Conservation (phyloP, 2,113 vertebrate genomes). For the Perca schrenkii region DNA sequence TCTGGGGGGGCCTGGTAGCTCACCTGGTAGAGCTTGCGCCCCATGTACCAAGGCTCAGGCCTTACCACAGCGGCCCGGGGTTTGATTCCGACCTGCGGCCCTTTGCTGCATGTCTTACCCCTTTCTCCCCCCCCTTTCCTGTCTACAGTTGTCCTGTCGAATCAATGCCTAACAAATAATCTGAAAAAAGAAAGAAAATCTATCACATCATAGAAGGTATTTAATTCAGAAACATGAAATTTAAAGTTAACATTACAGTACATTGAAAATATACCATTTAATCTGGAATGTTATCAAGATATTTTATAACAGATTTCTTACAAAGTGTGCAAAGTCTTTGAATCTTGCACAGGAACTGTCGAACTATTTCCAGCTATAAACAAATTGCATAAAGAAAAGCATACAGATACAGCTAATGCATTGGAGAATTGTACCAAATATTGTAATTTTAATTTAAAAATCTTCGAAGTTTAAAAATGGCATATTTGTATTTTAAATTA, state of each 20-base stretch:
- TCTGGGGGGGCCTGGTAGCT: too few relatives aligned
- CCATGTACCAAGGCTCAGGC: too few relatives aligned
- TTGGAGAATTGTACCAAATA: background rate
- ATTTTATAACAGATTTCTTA: too few relatives aligned
- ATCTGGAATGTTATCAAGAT: background rate
- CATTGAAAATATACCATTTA: background rate
- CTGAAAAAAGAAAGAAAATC: background rate
- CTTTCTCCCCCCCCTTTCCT: too few relatives aligned
- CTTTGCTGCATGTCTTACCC: too few relatives aligned
- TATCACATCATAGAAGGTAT: background rate
- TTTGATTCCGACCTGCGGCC: too few relatives aligned
- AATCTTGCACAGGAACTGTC: background rate
- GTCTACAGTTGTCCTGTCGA: too few relatives aligned
- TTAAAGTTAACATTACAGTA: background rate
- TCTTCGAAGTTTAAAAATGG: background rate
- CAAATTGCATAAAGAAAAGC: background rate
- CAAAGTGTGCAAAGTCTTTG: background rate
- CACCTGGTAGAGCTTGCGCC: too few relatives aligned
- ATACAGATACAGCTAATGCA: background rate
- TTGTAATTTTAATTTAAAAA: background rate
- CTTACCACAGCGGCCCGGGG: too few relatives aligned
- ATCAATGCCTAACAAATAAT: too few relatives aligned
- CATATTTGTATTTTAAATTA: background rate
- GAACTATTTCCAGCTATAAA: background rate
- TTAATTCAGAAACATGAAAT: conserved; percentile 41